Conservation (phyloP, 2,797 vertebrate genomes). For the Emys orbicularis region DNA sequence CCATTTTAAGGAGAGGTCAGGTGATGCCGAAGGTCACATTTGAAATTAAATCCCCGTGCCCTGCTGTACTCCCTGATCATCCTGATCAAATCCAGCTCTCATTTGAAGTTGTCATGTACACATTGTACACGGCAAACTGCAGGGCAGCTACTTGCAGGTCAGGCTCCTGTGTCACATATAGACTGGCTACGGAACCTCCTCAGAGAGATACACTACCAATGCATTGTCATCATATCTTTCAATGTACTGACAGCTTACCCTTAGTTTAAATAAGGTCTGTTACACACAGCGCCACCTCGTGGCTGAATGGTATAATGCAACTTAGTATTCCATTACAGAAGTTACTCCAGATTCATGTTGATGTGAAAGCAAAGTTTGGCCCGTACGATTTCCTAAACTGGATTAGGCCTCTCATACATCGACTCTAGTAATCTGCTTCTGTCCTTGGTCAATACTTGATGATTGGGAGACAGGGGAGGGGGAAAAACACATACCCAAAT, state of each 20-base stretch:
- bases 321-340: not conserved
- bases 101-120: not conserved
- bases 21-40: not conserved
- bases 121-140: not conserved
- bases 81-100: accelerated
- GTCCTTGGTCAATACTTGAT: not conserved
- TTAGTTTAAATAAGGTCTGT: not conserved
- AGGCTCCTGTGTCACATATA: not conserved
- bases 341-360: not conserved
- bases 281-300: not conserved
- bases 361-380: not conserved
- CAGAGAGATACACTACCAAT: not conserved
- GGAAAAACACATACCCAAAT: not conserved
- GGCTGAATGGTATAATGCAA: not conserved
- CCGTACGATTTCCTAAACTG: not conserved
- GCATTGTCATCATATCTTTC: not conserved
- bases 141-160: not conserved
- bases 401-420: not conserved
- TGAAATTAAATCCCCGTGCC: not conserved
- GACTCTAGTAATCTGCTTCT: not conserved
- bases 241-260: not conserved
- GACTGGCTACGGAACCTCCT: not conserved
- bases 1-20: not conserved
- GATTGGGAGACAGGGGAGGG: not conserved
- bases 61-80: not conserved